Evolutionary conservation across 2,113 vertebrate species (phyloP).

Genomic region (Solenodon paradoxus): DNA sequence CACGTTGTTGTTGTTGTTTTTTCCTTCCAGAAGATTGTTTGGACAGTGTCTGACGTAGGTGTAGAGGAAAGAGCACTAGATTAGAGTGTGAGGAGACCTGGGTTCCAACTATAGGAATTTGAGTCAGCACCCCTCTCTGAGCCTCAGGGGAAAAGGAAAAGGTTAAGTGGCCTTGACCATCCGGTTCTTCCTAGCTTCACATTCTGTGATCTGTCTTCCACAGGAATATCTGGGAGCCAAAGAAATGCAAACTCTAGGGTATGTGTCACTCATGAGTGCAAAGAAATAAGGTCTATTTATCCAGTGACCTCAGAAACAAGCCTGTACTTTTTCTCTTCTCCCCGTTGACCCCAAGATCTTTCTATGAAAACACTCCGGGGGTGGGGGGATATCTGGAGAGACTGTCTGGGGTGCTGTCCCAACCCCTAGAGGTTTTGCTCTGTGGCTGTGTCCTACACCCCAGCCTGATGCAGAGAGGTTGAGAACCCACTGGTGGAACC

Average conservation of each 20-base stretch:
- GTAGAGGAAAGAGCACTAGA: not conserved
- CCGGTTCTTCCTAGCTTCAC: not conserved
- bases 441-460: not conserved
- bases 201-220: not conserved
- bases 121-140: not conserved
- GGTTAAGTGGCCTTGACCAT: not conserved
- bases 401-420: not conserved
- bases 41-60: not conserved
- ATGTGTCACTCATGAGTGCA: not conserved
- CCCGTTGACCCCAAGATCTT: not conserved
- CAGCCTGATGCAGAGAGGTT: not conserved
- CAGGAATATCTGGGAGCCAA: not conserved
- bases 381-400: not conserved
- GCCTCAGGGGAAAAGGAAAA: not conserved
- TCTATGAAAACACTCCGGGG: not conserved
- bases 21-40: conserved; percentile 26
- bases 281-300: not conserved
- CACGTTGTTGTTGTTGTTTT: too few species aligned
- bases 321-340: not conserved
- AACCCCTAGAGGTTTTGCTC: not conserved
- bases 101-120: not conserved
- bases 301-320: not conserved
- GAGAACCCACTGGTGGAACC: not conserved
- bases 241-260: not conserved
- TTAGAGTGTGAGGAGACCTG: not conserved